phyloP scores from a whole-genome alignment of 2,797 vertebrate genomes.

The Lepilemur septentrionalis region DNA sequence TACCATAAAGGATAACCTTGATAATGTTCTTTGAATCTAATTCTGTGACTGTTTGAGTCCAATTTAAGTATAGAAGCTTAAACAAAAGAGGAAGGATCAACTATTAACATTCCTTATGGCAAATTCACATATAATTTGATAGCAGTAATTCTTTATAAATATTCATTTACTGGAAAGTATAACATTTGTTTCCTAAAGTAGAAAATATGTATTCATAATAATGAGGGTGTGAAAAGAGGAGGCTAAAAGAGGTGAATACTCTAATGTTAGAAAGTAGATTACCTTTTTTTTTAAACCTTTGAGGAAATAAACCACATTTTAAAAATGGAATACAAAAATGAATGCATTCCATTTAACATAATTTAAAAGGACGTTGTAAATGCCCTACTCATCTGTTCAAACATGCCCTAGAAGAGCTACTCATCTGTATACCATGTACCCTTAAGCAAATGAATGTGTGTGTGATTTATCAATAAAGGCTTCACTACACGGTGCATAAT shows the following conservation, averaged over 20 bases:
- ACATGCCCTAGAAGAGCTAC: neutral
- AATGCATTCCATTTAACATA: neutral
- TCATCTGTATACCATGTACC: neutral
- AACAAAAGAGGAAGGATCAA: neutral
- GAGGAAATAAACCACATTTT: neutral
- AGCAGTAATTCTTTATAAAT: neutral
- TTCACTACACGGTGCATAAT: neutral
- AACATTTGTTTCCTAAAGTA: neutral
- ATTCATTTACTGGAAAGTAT: neutral
- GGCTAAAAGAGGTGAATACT: neutral
- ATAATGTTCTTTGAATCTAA: neutral
- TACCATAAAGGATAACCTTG: neutral
- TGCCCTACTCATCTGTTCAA: neutral
- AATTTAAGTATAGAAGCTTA: neutral
- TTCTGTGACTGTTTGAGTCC: neutral
- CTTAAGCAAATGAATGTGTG: slow-evolving; percentile 12
- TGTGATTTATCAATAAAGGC: neutral
- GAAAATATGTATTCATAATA: neutral
- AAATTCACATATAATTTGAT: neutral
- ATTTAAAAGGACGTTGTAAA: slow-evolving; percentile 46
- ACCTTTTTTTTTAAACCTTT: neutral
- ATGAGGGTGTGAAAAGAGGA: neutral
- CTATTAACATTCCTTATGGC: neutral
- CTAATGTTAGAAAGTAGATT: neutral
- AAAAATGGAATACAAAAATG: neutral